Evolutionary conservation across 2,113 vertebrate species (phyloP).

Genomic region (Chionis minor): DNA sequence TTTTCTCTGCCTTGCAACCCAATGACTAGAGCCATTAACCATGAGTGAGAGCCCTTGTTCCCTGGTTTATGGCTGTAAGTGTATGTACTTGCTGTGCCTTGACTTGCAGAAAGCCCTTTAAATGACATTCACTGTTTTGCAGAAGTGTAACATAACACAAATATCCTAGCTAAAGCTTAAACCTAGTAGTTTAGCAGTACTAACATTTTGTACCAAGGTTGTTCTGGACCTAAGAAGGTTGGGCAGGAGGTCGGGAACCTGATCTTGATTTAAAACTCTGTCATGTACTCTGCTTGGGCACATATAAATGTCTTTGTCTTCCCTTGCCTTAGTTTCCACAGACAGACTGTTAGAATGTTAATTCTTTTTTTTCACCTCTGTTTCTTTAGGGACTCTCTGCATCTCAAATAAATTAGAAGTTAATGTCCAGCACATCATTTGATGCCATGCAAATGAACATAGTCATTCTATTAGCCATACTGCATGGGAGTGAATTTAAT

Average conservation of each 20-base stretch:
- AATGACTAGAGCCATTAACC: background rate
- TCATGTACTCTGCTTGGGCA: background rate
- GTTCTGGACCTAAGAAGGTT: background rate
- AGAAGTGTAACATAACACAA: background rate
- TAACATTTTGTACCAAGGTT: background rate
- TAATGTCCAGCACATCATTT: background rate
- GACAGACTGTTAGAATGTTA: background rate
- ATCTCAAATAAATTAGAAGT: background rate
- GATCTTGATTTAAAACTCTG: background rate
- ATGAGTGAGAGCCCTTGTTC: constrained; percentile 9
- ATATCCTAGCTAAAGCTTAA: background rate
- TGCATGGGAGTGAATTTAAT: background rate
- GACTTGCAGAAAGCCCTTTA: background rate
- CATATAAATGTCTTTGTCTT: background rate
- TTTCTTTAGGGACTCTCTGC: background rate
- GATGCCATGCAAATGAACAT: background rate
- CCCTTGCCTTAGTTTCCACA: background rate
- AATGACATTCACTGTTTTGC: background rate
- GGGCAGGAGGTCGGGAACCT: background rate
- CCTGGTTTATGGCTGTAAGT: background rate
- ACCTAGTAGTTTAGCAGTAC: background rate
- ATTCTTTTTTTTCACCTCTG: background rate
- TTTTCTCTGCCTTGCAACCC: background rate
- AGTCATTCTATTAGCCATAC: background rate
- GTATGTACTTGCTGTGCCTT: background rate